A percentile compares a stretch with the other conserved stretches of the same genome.
phyloP scores from a whole-genome alignment of 2,797 vertebrate genomes.

The Sebastes glaucus region DNA sequence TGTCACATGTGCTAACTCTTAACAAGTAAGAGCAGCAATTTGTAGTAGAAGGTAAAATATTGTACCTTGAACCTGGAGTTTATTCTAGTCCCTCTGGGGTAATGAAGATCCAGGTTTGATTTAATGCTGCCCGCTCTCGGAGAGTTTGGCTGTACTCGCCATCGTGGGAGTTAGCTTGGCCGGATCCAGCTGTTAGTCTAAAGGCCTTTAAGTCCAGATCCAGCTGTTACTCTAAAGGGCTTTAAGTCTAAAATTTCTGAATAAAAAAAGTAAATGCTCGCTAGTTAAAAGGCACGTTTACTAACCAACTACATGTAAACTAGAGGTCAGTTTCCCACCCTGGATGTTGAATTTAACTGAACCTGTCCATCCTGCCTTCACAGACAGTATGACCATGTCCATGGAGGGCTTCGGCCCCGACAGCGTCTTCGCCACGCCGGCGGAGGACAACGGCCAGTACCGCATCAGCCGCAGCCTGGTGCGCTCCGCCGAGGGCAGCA shows the following conservation, averaged over 20 bases:
- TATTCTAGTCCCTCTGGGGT: not conserved
- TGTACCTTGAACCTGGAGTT: not conserved
- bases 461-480: conserved; percentile 96
- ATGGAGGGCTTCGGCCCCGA: conserved; percentile 93
- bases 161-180: no score
- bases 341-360: not conserved
- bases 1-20: not conserved
- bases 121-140: not conserved
- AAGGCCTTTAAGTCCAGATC: not conserved
- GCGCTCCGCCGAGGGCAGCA: conserved; percentile 95
- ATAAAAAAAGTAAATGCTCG: not conserved
- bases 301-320: not conserved
- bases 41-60: not conserved
- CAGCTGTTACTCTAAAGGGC: not conserved
- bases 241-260: not conserved
- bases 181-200: not conserved
- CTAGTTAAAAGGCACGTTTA: not conserved
- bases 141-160: no score
- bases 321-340: not conserved
- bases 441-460: conserved; percentile 93
- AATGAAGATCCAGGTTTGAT: not conserved
- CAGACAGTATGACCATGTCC: conserved; percentile 93
- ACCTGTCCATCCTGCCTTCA: not conserved
- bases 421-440: conserved; percentile 89
- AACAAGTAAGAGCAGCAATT: not conserved